Conservation (phyloP, 2,888 invertebrate species). For the Sinhomidia bicolor region DNA sequence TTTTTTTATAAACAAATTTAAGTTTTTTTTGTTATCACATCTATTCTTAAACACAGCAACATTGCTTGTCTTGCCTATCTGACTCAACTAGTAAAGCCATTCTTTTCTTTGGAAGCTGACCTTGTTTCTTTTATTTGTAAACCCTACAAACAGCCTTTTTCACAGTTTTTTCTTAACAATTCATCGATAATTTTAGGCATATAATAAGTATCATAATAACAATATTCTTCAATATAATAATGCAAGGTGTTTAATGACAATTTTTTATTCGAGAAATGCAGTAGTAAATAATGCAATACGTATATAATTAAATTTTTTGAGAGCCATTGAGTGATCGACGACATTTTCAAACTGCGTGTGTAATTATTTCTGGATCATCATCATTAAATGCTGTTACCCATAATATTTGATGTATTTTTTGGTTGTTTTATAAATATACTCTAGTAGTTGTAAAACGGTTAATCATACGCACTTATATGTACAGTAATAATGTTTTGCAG, state of each 20-base stretch:
- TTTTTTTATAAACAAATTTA: neutral
- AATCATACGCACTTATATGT: neutral
- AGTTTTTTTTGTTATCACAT: neutral
- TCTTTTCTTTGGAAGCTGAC: constrained; percentile 60
- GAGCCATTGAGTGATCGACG: neutral
- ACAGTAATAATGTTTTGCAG: constrained; percentile 56
- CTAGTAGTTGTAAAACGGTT: constrained; percentile 5
- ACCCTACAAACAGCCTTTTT: constrained; percentile 48
- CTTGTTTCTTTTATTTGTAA: constrained; percentile 7
- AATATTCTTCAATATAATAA: neutral
- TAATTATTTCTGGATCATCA: neutral
- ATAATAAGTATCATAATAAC: too few species aligned
- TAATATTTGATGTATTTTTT: neutral
- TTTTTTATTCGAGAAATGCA: neutral
- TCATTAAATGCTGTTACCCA: neutral
- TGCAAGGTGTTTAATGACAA: neutral
- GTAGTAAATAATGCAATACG: neutral
- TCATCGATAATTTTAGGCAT: too few species aligned
- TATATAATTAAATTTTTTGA: constrained; percentile 11
- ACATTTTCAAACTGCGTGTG: neutral
- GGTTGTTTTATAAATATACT: neutral
- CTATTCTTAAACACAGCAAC: neutral
- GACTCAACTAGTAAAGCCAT: constrained; percentile 34
- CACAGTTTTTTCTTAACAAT: neutral
- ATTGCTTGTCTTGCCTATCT: neutral